Base-by-base conservation (phyloP, 2,888 invertebrate genomes). In the Galerucella pusilla region DNA sequence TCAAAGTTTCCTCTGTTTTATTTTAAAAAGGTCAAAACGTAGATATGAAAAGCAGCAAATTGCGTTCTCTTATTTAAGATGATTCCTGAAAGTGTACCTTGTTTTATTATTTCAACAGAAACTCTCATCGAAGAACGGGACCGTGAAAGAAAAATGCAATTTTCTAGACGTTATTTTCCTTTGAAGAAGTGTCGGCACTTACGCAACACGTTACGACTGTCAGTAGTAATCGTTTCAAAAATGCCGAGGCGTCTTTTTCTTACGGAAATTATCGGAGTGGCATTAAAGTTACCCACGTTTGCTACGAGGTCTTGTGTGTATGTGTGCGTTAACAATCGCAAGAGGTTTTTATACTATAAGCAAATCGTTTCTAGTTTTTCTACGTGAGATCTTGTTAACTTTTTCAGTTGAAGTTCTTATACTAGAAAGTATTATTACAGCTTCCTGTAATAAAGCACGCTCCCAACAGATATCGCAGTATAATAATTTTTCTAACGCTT, bases 171-270 rank as follows among this genome's bases (percentile, higher is more conserved):
- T 71, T 71, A 71, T 71, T 71, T 74, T 46, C 61, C 67, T 66
- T 71, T 49, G 60, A 70, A 73, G 69, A 75, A 73, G 69, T 66
- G 69, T 69, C 68, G 75, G 60, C 64, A 65, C 68, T 75, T 75
- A 68, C 68, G 68, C 71, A 67, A 72, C 75, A 75, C 71, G 45
- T 75, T 63, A 65, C 71, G 68, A 75, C 71, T 60, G 70, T 72
- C 69, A 57, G 16, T 52, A 25, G 70, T 73, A 75, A 73, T 75
- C 75, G 75, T 73, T 73, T 75, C 60, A 60, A 67, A 71, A 75
- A 72, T 73, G 61, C 67, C 57, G 54, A 68, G 61, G 54, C 59
- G 71, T 35, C 68, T 25, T 71, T 71, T 71, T 57, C 54, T 61
- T 46, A 59, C 14, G 14, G 25, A 52, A 71, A 67, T 54, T 71